A percentile compares a stretch with the other conserved stretches of the same genome.
Evolutionary conservation across 2,113 vertebrate species (phyloP).

Genomic region (Megalops atlanticus): DNA sequence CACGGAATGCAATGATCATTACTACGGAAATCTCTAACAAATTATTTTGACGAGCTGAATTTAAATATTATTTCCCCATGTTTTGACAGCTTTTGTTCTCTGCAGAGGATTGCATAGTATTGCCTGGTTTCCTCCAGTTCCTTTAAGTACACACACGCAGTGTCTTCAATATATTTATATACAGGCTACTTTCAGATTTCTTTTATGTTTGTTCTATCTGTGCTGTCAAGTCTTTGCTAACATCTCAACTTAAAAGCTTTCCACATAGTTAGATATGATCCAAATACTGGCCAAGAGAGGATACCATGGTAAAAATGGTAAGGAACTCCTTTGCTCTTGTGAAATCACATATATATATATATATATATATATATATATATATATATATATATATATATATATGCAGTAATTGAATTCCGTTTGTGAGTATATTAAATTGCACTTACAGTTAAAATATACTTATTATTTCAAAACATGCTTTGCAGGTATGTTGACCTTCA

Average conservation of each 20-base stretch:
- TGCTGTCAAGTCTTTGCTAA: slow-evolving; percentile 54
- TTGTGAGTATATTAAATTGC: no score
- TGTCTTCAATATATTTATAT: not conserved
- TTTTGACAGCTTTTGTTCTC: slow-evolving; percentile 4
- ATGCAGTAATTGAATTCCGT: no score
- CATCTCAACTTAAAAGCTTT: slow-evolving; percentile 49
- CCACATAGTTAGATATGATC: slow-evolving; percentile 41
- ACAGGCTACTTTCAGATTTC: not conserved
- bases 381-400: no score
- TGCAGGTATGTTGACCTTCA: no score
- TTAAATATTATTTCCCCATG: not conserved
- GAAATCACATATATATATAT: no score
- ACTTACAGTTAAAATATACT: no score
- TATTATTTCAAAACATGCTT: no score
- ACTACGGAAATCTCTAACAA: no score
- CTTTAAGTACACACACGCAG: slow-evolving; percentile 47
- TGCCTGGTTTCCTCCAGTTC: slow-evolving; percentile 50
- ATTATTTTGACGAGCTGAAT: not conserved
- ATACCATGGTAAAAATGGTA: no score
- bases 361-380: no score
- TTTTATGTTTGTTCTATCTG: slow-evolving; percentile 58
- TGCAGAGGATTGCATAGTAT: not conserved
- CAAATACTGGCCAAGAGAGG: slow-evolving; percentile 31
- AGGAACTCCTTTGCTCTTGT: no score
- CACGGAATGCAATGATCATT: slow-evolving; percentile 1